Evolutionary conservation across 2,888 invertebrate genomes (phyloP).

Genomic region (Lasioglossum leucozonium): DNA sequence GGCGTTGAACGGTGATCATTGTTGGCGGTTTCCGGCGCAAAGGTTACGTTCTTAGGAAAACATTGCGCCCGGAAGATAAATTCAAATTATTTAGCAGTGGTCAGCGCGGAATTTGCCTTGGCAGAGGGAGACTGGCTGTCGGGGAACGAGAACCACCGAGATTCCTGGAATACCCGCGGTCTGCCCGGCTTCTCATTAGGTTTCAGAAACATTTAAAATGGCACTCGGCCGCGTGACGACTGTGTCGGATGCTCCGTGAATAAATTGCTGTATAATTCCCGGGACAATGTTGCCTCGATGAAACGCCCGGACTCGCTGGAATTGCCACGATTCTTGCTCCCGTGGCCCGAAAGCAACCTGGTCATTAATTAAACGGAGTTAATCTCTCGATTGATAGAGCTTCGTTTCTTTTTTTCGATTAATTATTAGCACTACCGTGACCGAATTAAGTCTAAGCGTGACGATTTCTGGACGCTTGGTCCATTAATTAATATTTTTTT

Average conservation of each 20-base stretch:
- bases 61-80: background rate
- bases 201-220: conserved; percentile 21
- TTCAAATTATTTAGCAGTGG: conserved; percentile 16
- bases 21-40: background rate
- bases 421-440: background rate
- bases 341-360: background rate
- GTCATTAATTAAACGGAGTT: background rate
- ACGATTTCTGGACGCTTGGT: background rate
- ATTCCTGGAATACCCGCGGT: conserved; percentile 1
- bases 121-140: background rate
- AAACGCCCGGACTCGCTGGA: background rate
- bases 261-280: conserved; percentile 12
- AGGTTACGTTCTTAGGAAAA: background rate
- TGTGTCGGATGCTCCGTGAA: background rate
- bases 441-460: background rate
- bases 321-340: background rate
- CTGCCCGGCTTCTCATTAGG: conserved; percentile 9
- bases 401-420: background rate
- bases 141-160: background rate
- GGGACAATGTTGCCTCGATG: background rate
- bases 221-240: background rate
- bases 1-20: background rate
- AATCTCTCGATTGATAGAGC: background rate
- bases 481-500: background rate
- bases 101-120: conserved; percentile 9